Evolutionary conservation across 2,888 invertebrate genomes (phyloP), one percentile per base, ranked within the genome.

Genomic region (Tinea pellionella): DNA sequence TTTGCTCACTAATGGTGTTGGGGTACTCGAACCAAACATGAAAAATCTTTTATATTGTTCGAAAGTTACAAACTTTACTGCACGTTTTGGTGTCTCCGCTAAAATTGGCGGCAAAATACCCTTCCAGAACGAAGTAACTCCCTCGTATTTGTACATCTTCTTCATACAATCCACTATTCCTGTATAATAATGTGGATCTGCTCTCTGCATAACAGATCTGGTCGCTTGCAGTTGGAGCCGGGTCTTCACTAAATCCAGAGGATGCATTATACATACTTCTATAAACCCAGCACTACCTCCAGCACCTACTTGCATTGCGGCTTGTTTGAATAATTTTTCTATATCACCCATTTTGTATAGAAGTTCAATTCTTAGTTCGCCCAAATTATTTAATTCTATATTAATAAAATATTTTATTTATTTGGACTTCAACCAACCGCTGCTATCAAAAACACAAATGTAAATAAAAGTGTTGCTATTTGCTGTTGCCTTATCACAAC

Each of bases 221-320:
- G 72, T 78, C 2, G 80, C 68, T 64, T 87, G 87, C 37, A 86
- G 66, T 64, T 87, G 87, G 59, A 87, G 63, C 66, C 98, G 89
- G 1, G 98, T 98, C 85, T 98, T 98, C 1, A 98, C 92, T 62
- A 98, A 89, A 80, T 98, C 98, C 74, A 98, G 83, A 0, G 98
- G 98, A 82, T 98, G 97, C 97, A 98, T 98, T 59, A 97, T 92
- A 75, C 95, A 96, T 63, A 97, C 96, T 89, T 98, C 97, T 58
- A 97, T 91, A 79, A 98, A 96, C 76, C 95, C 96, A 68, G 97
- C 97, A 65, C 94, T 95, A 61, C 97, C 97, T 63, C 97, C 97
- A 63, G 97, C 93, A 57, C 92, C 92, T 68, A 95, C 91, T 85
- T 96, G 95, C 82, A 95, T 92, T 0, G 90, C 90, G 60, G 92